Evolutionary conservation across 2,797 vertebrate species (phyloP), one percentile per base, ranked within the genome.

Genomic region (Balearica regulorum): DNA sequence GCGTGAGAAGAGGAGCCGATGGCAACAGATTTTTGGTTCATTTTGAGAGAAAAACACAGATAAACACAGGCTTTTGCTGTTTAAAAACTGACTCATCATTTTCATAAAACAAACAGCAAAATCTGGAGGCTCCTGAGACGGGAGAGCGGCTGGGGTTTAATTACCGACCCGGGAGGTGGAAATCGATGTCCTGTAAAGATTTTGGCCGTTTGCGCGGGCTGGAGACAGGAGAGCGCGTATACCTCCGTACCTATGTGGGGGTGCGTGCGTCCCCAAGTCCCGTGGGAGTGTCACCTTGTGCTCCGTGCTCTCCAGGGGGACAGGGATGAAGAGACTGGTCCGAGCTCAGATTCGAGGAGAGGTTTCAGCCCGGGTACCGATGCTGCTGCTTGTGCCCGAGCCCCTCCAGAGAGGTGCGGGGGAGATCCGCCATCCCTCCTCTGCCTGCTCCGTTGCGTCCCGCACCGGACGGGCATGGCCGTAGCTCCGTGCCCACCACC

Each of bases 11-110:
- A 48, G 90, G 94, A 92, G 77, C 87, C 18, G 77, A 9, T 65
- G 92, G 84, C 65, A 53, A n/a, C 92, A 94, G 94, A 94, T 96
- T 95, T 72, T 49, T 13, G 84, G 81, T 91, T 83, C 43, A 0
- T 89, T 91, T 46, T 9, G 78, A 49, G 84, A 49, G 94, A 43
- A 83, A 89, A 93, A 94, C 94, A 93, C 37, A 13, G 65, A 7
- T 93, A 96, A 96, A 96, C 94, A 94, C 92, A 91, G 87, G 65
- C 84, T 93, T 69, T 28, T 5, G 77, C 81, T 94, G 90, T 91
- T 94, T 66, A 3, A 78, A 83, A 95, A 95, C 84, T n/a, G 69
- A 72, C 55, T 95, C 90, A 43, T 80, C 81, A 8, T 92, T 73
- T 94, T 89, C 77, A 51, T 65, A 35, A 21, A 94, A 94, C 94